Base-by-base conservation (phyloP, 2,888 invertebrate species). In the Labia minor region DNA sequence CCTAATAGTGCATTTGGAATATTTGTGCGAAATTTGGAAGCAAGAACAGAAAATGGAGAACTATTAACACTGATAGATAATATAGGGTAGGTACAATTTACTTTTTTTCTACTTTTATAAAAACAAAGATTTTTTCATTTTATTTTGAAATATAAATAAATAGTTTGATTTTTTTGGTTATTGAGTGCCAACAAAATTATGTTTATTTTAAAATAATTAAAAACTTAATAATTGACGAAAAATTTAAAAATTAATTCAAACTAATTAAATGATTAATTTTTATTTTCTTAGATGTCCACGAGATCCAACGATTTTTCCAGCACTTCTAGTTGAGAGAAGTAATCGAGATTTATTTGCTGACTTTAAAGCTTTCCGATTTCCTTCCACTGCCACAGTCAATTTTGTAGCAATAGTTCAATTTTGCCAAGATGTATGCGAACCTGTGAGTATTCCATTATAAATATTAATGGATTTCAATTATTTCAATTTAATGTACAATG, bases 341-440 rank as follows among this genome's bases (percentile, higher is more conserved):
- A 74, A 75, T 14, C 72, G 76, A 66, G 76, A 77, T 65, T 73
- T 79, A 21, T 75, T 74, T 69, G 76, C 77, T 19, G 76, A 77
- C 71, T 79, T 79, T 74, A 78, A 78, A 72, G 79, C 79, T 62
- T 79, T 79, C 74, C 74, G 79, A 18, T 79, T 79, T 71, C 78
- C 79, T 37, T 78, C 79, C 26, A 79, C 78, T 3, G 77, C 79
- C 4, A 75, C 77, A 21, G 78, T 79, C 66, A 78, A 79, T 71
- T 79, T 79, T 70, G 78, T 79, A 67, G 79, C 78, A 2, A 78
- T 78, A 21, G 77, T 79, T 18, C 75, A 78, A 69, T 79, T 79
- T 72, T 79, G 79, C 70, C 78, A 78, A 70, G 78, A 79, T 68
- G 71, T 74, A 62, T 79, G 79, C 71, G 76, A 77, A 71, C 78